phyloP scores from a whole-genome alignment of 2,113 vertebrate genomes.

The Gracilinanus agilis region DNA sequence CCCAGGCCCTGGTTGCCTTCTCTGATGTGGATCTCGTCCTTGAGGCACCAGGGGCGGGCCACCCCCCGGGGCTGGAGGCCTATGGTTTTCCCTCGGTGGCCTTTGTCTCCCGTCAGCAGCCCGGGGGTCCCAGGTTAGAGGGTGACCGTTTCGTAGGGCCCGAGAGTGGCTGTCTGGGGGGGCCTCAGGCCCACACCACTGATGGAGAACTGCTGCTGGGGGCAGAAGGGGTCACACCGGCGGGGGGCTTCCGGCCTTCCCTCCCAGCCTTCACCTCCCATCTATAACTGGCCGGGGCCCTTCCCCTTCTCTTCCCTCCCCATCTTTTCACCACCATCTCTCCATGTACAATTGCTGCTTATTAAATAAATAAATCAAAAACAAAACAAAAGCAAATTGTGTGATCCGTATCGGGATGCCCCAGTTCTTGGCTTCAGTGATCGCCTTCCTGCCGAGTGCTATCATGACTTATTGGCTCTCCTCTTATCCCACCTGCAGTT shows the following conservation, averaged over 20 bases:
- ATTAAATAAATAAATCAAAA: constrained; percentile 17
- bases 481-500: neutral
- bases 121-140: constrained; percentile 78
- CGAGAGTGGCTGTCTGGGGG: constrained; percentile 77
- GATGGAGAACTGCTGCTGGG: constrained; percentile 82
- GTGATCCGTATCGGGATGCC: neutral
- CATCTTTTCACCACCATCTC: neutral
- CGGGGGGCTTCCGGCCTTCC: constrained; percentile 77
- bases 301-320: neutral
- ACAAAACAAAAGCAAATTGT: neutral
- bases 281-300: constrained; percentile 68
- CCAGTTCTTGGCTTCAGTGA: accelerated
- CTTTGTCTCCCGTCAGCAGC: constrained; percentile 89
- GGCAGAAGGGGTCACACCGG: constrained; percentile 74
- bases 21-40: constrained; percentile 85
- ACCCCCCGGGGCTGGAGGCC: constrained; percentile 73
- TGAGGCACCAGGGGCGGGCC: constrained; percentile 80
- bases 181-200: constrained; percentile 66
- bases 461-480: too few relatives aligned
- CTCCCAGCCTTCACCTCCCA: constrained; percentile 80
- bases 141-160: constrained; percentile 77
- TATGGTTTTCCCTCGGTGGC: constrained; percentile 85
- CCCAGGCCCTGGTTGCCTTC: constrained; percentile 91
- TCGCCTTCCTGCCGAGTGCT: neutral
- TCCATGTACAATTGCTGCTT: constrained; percentile 54